phyloP scores from a whole-genome alignment of 2,113 vertebrate genomes.

The Myotis davidii region DNA sequence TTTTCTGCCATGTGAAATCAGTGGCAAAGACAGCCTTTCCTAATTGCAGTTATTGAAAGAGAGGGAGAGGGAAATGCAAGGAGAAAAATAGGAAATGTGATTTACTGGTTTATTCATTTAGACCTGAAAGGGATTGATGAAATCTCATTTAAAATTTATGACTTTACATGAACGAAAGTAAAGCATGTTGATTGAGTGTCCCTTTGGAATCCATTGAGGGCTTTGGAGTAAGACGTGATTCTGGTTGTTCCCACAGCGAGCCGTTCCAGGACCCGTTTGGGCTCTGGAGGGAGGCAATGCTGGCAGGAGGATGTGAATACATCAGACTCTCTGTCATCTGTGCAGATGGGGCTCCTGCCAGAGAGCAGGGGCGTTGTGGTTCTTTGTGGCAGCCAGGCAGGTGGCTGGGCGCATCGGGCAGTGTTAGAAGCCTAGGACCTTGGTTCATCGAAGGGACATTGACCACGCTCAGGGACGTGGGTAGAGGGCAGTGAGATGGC shows the following conservation, averaged over 20 bases:
- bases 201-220: slow-evolving; percentile 25
- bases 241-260: neutral
- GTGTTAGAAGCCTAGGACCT: neutral
- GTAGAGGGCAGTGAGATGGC: neutral
- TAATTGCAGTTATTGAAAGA: slow-evolving; percentile 31
- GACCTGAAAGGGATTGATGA: slow-evolving; percentile 64
- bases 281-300: neutral
- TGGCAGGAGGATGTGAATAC: slow-evolving; percentile 40
- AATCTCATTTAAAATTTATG: slow-evolving; percentile 79
- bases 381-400: neutral
- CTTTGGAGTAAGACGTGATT: neutral
- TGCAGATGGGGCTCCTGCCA: slow-evolving; percentile 27
- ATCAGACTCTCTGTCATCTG: slow-evolving; percentile 54
- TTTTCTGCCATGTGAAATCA: slow-evolving; percentile 30
- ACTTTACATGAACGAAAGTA: slow-evolving; percentile 58
- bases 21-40: neutral
- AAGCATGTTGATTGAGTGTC: slow-evolving; percentile 23
- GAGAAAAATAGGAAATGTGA: slow-evolving; percentile 53
- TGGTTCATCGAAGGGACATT: neutral
- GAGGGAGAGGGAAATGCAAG: neutral
- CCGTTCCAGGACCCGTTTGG: neutral
- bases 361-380: neutral
- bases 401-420: neutral
- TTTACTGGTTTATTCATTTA: slow-evolving; percentile 72
- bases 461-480: neutral